Evolutionary conservation across 1,140 invertebrate species (phyloP).

Genomic region (Lepidurus packardi): DNA sequence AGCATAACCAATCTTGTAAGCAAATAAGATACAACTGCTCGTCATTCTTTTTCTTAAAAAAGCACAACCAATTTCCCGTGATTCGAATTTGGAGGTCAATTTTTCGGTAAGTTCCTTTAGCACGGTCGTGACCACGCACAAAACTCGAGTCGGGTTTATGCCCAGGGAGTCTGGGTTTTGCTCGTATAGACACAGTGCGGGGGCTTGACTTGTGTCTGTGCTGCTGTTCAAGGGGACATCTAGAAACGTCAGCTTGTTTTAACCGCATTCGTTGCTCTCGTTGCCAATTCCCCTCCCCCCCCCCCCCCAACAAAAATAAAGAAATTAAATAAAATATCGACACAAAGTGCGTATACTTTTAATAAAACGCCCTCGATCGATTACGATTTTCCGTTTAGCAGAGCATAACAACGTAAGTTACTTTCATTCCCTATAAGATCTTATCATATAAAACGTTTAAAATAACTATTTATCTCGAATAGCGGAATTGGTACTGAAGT

Average conservation of each 20-base stretch:
- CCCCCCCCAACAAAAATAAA: too few relatives aligned
- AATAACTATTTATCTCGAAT: too few relatives aligned
- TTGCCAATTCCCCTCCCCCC: neutral
- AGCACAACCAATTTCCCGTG: too few relatives aligned
- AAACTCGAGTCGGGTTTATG: neutral
- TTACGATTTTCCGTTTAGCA: neutral
- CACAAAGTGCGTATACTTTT: neutral
- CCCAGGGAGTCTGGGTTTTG: neutral
- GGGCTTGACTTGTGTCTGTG: neutral
- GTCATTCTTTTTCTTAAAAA: too few relatives aligned
- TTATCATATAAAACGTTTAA: too few relatives aligned
- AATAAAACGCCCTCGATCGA: neutral
- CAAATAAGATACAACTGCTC: too few relatives aligned
- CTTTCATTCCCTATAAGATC: neutral
- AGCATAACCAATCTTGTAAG: too few relatives aligned
- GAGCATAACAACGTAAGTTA: neutral
- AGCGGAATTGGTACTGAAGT: neutral
- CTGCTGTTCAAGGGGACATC: constrained; percentile 20
- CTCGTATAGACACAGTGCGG: neutral
- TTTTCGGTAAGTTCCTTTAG: too few relatives aligned
- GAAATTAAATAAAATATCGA: too few relatives aligned
- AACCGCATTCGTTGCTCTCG: neutral
- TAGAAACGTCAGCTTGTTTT: constrained; percentile 22
- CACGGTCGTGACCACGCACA: neutral
- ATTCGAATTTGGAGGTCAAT: too few relatives aligned